phyloP scores from a whole-genome alignment of 2,797 vertebrate species.

The Anguilla marmorata region DNA sequence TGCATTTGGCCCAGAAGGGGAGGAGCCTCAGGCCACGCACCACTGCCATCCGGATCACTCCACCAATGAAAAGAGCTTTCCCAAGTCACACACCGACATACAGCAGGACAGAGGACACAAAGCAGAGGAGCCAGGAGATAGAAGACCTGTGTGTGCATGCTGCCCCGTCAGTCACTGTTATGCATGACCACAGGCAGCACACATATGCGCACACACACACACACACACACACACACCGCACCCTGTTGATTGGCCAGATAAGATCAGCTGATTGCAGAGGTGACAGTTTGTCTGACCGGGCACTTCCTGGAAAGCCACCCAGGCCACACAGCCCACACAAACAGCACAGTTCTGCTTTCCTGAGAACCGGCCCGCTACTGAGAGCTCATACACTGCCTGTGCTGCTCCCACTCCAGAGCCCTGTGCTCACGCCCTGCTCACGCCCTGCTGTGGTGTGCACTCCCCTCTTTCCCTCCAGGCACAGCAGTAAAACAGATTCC shows the following conservation, averaged over 20 bases:
- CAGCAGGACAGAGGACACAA: background rate
- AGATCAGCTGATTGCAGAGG: background rate
- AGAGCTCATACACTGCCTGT: conserved; percentile 41
- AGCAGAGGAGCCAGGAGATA: background rate
- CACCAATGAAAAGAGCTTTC: background rate
- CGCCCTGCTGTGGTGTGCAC: background rate
- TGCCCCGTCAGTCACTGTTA: background rate
- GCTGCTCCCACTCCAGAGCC: background rate
- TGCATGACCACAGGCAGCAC: background rate
- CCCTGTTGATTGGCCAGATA: background rate
- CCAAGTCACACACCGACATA: background rate
- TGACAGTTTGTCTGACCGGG: background rate
- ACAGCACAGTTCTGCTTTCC: conserved; percentile 45
- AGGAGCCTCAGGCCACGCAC: background rate
- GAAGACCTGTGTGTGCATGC: background rate
- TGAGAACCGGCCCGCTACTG: conserved; percentile 47
- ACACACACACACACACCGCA: background rate
- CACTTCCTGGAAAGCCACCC: background rate
- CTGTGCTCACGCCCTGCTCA: background rate
- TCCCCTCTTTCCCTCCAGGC: conserved; percentile 38
- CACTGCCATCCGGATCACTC: background rate
- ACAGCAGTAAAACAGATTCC: conserved; percentile 51
- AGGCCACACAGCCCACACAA: conserved; percentile 66
- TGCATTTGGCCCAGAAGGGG: background rate
- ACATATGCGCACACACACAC: background rate